A percentile compares a stretch with the other conserved stretches of the same genome.
Evolutionary conservation across 1,140 invertebrate genomes (phyloP).

Genomic region (Zaprionus tsacasi): DNA sequence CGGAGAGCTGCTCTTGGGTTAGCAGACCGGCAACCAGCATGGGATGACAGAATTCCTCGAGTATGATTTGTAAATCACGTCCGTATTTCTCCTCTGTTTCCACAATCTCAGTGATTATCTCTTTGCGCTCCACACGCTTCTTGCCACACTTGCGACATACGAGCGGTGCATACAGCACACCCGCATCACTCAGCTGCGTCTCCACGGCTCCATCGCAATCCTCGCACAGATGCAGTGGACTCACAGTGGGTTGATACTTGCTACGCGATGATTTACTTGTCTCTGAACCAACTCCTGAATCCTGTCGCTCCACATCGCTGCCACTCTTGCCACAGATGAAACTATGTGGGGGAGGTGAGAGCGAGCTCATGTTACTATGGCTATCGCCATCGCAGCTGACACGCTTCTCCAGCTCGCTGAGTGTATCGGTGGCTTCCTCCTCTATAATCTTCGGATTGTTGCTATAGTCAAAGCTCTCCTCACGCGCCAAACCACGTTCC

Average conservation of each 20-base stretch:
- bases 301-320: conserved; percentile 93
- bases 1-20: conserved; percentile 92
- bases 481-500: conserved; percentile 88
- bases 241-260: conserved; percentile 87
- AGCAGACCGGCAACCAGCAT: conserved; percentile 95
- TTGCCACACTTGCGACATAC: conserved; percentile 95
- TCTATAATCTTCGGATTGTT: conserved; percentile 86
- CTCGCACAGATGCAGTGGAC: conserved; percentile 88
- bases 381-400: conserved; percentile 86
- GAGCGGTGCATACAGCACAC: conserved; percentile 90
- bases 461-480: conserved; percentile 87
- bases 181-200: conserved; percentile 88
- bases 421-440: conserved; percentile 86
- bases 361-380: conserved; percentile 86
- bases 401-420: conserved; percentile 77
- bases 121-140: conserved; percentile 94
- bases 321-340: conserved; percentile 70
- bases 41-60: conserved; percentile 97
- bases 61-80: conserved; percentile 94
- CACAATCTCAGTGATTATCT: conserved; percentile 97
- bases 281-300: conserved; percentile 96
- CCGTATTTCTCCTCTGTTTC: conserved; percentile 98
- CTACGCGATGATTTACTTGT: conserved; percentile 94
- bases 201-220: conserved; percentile 91
- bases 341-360: conserved; percentile 74